phyloP scores from a whole-genome alignment of 2,888 invertebrate genomes.

The Callimorpha dominula region DNA sequence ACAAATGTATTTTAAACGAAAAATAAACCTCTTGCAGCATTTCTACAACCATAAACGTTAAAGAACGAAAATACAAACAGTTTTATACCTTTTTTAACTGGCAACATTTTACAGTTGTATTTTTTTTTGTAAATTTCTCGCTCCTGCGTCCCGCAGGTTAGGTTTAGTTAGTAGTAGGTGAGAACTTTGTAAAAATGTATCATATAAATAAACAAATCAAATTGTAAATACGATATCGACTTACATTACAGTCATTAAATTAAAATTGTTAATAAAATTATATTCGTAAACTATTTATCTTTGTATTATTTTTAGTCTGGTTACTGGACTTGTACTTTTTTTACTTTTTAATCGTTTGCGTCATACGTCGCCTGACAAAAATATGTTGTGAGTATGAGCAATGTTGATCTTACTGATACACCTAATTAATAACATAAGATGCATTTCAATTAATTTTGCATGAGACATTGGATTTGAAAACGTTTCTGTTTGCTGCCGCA shows the following conservation, averaged over 20 bases:
- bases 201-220: slow-evolving; percentile 71
- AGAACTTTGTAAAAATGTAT: slow-evolving; percentile 85
- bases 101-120: slow-evolving; percentile 42
- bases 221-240: slow-evolving; percentile 86
- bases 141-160: slow-evolving; percentile 40
- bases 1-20: slow-evolving; percentile 7
- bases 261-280: slow-evolving; percentile 87
- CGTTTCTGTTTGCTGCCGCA: no score
- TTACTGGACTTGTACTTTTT: not conserved
- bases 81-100: slow-evolving; percentile 40
- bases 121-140: slow-evolving; percentile 54
- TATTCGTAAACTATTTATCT: slow-evolving; percentile 82
- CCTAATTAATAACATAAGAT: no score
- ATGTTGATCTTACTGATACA: no score
- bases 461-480: no score
- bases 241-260: slow-evolving; percentile 86
- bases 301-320: slow-evolving; percentile 65
- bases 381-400: no score
- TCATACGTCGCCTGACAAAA: not conserved
- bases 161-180: slow-evolving; percentile 56
- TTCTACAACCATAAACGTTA: slow-evolving; percentile 27
- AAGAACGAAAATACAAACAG: slow-evolving; percentile 23
- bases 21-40: slow-evolving; percentile 42
- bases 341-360: not conserved
- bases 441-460: no score